Conservation (phyloP, 2,113 vertebrate species). For the Oceanites oceanicus region DNA sequence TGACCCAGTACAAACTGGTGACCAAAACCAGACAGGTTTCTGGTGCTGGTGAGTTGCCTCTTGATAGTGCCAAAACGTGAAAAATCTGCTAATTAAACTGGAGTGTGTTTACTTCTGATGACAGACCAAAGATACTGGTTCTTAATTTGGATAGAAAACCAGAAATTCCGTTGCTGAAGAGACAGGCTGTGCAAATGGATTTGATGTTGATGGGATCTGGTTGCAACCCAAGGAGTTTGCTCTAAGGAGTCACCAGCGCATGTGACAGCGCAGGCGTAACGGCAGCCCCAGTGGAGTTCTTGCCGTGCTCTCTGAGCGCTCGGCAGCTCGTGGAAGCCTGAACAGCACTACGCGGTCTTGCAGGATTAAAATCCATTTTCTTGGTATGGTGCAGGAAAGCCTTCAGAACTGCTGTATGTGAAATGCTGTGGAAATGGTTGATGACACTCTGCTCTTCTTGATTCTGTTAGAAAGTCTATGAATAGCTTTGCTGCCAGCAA, state of each 20-base stretch:
- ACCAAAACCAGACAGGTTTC: background rate
- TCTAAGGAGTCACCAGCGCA: background rate
- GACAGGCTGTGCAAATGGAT: background rate
- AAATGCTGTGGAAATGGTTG: background rate
- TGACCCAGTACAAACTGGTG: background rate
- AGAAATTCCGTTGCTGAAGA: background rate
- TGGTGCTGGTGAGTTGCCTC: background rate
- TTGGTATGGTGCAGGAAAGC: background rate
- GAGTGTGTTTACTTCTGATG: background rate
- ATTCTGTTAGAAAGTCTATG: background rate
- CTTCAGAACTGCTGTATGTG: background rate
- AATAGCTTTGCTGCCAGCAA: background rate
- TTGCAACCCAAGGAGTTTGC: background rate
- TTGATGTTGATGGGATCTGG: background rate
- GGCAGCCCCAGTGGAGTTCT: background rate
- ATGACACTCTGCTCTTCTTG: background rate
- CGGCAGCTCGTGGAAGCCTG: background rate
- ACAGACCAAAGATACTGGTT: background rate
- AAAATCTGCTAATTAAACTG: background rate
- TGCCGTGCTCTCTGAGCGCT: background rate
- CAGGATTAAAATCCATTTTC: background rate
- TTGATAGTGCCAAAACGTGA: background rate
- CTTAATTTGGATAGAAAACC: background rate
- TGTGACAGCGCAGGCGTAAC: background rate
- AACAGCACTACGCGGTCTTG: accelerated